Evolutionary conservation across 2,797 vertebrate genomes (phyloP).

Genomic region (Sebastes vulpes): DNA sequence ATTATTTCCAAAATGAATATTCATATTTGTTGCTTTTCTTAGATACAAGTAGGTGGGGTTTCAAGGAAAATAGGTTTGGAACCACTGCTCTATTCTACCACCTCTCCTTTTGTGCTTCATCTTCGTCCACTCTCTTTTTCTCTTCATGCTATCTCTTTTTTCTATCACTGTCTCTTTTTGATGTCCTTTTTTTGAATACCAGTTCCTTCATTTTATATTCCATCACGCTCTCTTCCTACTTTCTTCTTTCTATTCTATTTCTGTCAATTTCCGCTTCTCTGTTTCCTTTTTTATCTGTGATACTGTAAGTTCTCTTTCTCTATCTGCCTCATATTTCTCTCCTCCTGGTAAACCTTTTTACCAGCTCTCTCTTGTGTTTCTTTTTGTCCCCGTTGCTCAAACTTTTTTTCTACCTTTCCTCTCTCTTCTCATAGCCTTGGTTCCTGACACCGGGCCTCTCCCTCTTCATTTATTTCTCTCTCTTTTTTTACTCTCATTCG

Average conservation of each 20-base stretch:
- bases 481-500: slow-evolving; percentile 6
- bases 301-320: slow-evolving; percentile 12
- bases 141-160: slow-evolving; percentile 27
- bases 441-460: slow-evolving; percentile 21
- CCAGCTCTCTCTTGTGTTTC: background rate
- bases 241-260: slow-evolving; percentile 40
- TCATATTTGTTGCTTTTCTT: too few relatives aligned
- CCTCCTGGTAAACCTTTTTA: slow-evolving; percentile 7
- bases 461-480: slow-evolving; percentile 21
- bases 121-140: slow-evolving; percentile 7
- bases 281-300: slow-evolving; percentile 17
- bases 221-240: background rate
- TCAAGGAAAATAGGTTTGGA: background rate
- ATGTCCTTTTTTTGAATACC: slow-evolving; percentile 22
- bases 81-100: background rate
- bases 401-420: slow-evolving; percentile 17
- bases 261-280: slow-evolving; percentile 26
- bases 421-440: background rate
- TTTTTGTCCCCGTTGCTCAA: background rate
- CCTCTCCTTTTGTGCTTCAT: slow-evolving; percentile 21
- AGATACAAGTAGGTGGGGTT: too few relatives aligned
- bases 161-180: slow-evolving; percentile 9
- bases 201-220: slow-evolving; percentile 32
- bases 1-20: too few relatives aligned
- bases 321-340: slow-evolving; percentile 9